Evolutionary conservation across 2,797 vertebrate genomes (phyloP).

Genomic region (Protosalanx chinensis): DNA sequence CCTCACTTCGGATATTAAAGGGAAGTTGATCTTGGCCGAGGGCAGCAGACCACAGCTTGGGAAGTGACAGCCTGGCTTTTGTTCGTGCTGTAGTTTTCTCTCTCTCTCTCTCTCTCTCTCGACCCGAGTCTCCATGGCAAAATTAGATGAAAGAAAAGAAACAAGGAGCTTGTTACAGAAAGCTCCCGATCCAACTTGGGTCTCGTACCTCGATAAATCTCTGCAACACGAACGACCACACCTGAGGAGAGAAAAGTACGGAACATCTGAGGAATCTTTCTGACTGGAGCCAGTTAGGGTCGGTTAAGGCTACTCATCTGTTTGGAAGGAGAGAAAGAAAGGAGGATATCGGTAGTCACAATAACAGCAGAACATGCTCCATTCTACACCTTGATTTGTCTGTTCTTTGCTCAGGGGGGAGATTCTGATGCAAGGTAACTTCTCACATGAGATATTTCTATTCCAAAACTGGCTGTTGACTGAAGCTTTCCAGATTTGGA

Average conservation of each 20-base stretch:
- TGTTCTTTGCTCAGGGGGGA: conserved; percentile 23
- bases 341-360: conserved; percentile 22
- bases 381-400: conserved; percentile 25
- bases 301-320: conserved; percentile 13
- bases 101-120: conserved; percentile 10
- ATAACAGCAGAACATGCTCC: conserved; percentile 22
- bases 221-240: background rate
- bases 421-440: conserved; percentile 22
- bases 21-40: conserved; percentile 71
- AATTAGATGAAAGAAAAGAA: conserved; percentile 45
- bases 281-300: conserved; percentile 9
- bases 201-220: conserved; percentile 12
- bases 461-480: conserved; percentile 23
- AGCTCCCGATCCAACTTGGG: conserved; percentile 23
- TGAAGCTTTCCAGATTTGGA: conserved; percentile 24
- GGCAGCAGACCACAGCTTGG: conserved; percentile 35
- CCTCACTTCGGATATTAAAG: conserved; percentile 54
- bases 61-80: conserved; percentile 47
- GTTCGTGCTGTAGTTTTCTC: conserved; percentile 23
- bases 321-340: conserved; percentile 19
- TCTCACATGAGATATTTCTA: conserved; percentile 19
- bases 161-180: conserved; percentile 36
- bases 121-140: conserved; percentile 27
- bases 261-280: conserved; percentile 5
- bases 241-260: conserved; percentile 1